Evolutionary conservation across 2,888 invertebrate species (phyloP).

Genomic region (Fissipunctia ypsillon): DNA sequence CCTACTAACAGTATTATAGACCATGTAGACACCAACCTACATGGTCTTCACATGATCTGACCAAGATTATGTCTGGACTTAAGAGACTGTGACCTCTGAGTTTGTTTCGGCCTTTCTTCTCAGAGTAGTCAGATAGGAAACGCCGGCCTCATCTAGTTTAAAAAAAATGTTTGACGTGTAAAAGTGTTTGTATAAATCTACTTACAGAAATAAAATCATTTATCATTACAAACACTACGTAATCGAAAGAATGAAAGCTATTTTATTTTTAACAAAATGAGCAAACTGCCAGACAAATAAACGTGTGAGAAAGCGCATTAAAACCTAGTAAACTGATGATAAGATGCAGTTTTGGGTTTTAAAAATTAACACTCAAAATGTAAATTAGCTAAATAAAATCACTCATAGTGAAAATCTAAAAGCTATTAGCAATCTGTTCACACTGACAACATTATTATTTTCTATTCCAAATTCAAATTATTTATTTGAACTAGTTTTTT

Average conservation of each 20-base stretch:
- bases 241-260: background rate
- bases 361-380: background rate
- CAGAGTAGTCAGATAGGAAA: too few relatives aligned
- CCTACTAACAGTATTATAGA: background rate
- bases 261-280: background rate
- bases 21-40: too few relatives aligned
- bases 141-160: too few relatives aligned
- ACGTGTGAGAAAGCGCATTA: background rate
- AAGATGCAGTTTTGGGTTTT: background rate
- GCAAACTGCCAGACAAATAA: background rate
- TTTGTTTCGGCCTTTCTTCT: too few relatives aligned
- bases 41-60: too few relatives aligned
- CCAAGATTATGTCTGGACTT: too few relatives aligned
- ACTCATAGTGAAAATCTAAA: background rate
- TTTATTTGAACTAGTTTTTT: background rate
- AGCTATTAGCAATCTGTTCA: background rate
- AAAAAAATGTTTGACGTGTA: too few relatives aligned
- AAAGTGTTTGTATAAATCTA: too few relatives aligned
- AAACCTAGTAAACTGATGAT: background rate
- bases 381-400: background rate
- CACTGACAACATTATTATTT: background rate
- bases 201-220: too few relatives aligned
- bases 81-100: too few relatives aligned
- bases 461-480: constrained; percentile 16
- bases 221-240: too few relatives aligned